These are phyloP conservation scores for Epinephelus malabaricus DNA, from an alignment of 2,797 vertebrate genomes.

Conservation along the genomic window DNA sequence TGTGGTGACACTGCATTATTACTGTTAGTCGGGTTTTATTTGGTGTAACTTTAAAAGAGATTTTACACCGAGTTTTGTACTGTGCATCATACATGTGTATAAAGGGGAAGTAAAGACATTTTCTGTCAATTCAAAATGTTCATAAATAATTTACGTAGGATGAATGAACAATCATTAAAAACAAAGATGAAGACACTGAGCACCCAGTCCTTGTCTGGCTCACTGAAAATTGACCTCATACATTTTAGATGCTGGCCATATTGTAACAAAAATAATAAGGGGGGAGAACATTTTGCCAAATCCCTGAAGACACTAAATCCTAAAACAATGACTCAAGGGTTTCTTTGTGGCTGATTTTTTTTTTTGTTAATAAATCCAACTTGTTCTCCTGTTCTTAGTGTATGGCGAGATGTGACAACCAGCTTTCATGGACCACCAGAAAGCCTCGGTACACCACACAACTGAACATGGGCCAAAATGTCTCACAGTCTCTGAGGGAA, in stretches of 20 bases:
- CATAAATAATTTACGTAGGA: neutral
- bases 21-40: neutral
- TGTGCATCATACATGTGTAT: neutral
- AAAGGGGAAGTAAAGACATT: neutral
- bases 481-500: neutral
- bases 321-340: neutral
- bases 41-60: neutral
- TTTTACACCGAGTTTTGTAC: neutral
- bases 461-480: neutral
- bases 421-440: neutral
- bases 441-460: neutral
- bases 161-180: too few relatives aligned
- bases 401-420: neutral
- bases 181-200: too few relatives aligned
- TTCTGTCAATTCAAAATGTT: neutral
- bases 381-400: neutral
- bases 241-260: neutral
- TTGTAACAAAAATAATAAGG: neutral
- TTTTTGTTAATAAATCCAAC: too few relatives aligned
- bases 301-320: neutral
- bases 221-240: neutral
- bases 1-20: neutral
- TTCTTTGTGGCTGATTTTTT: neutral
- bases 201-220: neutral
- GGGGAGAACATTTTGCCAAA: neutral